A percentile compares a stretch with the other conserved stretches of the same genome.
Evolutionary conservation across 1,140 invertebrate species (phyloP).

Genomic region (Zophobas atratus): DNA sequence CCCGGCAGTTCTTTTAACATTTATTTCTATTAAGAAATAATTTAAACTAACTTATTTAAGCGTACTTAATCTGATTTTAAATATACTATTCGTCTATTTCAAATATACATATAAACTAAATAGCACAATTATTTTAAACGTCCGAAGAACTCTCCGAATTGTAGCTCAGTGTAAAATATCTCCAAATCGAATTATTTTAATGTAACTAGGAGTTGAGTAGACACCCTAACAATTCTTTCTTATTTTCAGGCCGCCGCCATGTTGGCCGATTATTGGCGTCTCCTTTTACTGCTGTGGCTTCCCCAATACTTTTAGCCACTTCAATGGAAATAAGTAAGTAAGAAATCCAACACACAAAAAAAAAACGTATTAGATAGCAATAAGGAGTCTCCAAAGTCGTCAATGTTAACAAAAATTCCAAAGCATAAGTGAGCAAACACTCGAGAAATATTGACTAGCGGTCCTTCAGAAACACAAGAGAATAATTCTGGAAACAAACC

Average conservation of each 20-base stretch:
- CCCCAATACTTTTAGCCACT: slow-evolving; percentile 55
- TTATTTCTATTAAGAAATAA: too few relatives aligned
- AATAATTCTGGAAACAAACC: slow-evolving; percentile 21
- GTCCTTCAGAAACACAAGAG: slow-evolving; percentile 27
- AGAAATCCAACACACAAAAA: slow-evolving; percentile 32
- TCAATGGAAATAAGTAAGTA: slow-evolving; percentile 60
- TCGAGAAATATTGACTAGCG: slow-evolving; percentile 29
- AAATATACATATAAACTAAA: too few relatives aligned
- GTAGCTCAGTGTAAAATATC: too few relatives aligned
- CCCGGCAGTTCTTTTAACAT: too few relatives aligned
- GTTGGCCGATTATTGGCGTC: slow-evolving; percentile 56
- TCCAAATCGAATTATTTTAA: too few relatives aligned
- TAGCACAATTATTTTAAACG: too few relatives aligned
- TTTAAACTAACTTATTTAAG: too few relatives aligned
- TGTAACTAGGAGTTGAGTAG: too few relatives aligned
- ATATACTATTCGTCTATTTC: too few relatives aligned
- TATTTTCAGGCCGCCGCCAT: slow-evolving; percentile 55
- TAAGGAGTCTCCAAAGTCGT: slow-evolving; percentile 2
- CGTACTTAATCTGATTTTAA: too few relatives aligned
- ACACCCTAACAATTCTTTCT: slow-evolving; percentile 5
- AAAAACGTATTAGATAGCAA: slow-evolving; percentile 29
- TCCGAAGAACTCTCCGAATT: too few relatives aligned
- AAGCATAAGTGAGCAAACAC: slow-evolving; percentile 37
- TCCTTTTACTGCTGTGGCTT: slow-evolving; percentile 57
- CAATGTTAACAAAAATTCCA: slow-evolving; percentile 27